A percentile compares a stretch with the other conserved stretches of the same genome.
Conservation (phyloP, 1,140 invertebrate species). For the Aphelenchoides fujianensis region DNA sequence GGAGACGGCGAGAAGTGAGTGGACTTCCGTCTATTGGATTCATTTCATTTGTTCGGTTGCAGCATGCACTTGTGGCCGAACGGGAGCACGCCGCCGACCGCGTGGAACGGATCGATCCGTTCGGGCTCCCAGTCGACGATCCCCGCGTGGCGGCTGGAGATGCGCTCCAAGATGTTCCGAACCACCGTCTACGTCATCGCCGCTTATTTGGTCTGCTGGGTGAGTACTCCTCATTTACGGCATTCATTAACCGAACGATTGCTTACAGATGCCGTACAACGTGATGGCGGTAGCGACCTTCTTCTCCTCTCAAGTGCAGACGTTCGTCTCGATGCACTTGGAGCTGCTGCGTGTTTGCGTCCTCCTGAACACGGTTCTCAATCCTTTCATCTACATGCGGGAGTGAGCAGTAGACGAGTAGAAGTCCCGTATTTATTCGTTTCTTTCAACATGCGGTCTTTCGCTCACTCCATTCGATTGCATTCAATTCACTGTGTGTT, state of each 20-base stretch:
- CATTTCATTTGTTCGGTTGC: too few species aligned
- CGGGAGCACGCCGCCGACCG: slow-evolving; percentile 18
- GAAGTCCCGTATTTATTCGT: too few species aligned
- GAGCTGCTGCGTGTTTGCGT: slow-evolving; percentile 46
- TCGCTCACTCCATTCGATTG: too few species aligned
- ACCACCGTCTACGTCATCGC: slow-evolving; percentile 53
- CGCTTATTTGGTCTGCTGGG: slow-evolving; percentile 49
- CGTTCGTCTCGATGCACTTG: slow-evolving; percentile 45
- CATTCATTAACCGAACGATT: background rate
- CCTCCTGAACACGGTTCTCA: slow-evolving; percentile 48
- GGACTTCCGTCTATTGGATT: too few species aligned
- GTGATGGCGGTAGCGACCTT: slow-evolving; percentile 44
- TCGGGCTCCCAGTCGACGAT: slow-evolving; percentile 13
- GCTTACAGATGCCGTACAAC: slow-evolving; percentile 36
- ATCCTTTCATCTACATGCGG: slow-evolving; percentile 49
- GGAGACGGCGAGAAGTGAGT: slow-evolving; percentile 6
- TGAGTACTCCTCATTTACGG: slow-evolving; percentile 8
- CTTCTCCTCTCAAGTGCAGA: slow-evolving; percentile 43
- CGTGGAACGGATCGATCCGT: slow-evolving; percentile 28
- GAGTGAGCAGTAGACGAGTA: too few species aligned
- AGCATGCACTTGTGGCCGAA: slow-evolving; percentile 16
- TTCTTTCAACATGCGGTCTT: too few species aligned
- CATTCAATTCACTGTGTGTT: background rate
- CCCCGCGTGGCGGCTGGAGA: slow-evolving; percentile 48
- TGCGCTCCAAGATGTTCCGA: slow-evolving; percentile 50